Evolutionary conservation across 2,888 invertebrate species (phyloP).

Genomic region (Chrysomela aeneicollis): DNA sequence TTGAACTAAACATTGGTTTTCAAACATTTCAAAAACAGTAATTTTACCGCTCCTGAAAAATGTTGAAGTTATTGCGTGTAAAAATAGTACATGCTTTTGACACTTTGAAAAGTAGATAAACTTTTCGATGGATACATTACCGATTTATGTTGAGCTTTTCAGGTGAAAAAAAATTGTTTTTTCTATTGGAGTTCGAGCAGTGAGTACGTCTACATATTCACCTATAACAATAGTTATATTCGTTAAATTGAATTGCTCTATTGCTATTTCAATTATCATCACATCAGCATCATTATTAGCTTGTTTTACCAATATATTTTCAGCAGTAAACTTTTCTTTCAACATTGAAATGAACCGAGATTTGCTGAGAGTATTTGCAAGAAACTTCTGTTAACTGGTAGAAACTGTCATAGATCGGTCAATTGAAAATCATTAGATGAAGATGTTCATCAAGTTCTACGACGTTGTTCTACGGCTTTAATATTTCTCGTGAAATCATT

Average conservation of each 20-base stretch:
- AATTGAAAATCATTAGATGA: conserved; percentile 19
- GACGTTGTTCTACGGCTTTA: conserved; percentile 12
- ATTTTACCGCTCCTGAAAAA: conserved; percentile 22
- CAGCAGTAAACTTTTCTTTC: neutral
- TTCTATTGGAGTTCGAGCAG: conserved; percentile 17
- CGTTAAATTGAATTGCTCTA: too few relatives aligned
- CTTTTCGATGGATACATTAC: conserved; percentile 22
- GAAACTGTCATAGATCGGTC: conserved; percentile 21
- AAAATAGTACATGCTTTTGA: conserved; percentile 29
- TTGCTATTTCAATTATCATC: neutral
- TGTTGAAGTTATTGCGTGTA: conserved; percentile 27
- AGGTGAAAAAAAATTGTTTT: conserved; percentile 19
- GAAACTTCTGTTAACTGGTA: conserved; percentile 21
- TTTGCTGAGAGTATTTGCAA: conserved; percentile 13
- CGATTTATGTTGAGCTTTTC: conserved; percentile 19
- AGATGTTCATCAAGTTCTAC: conserved; percentile 12
- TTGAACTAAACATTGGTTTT: conserved; percentile 23
- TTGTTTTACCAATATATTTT: conserved; percentile 2
- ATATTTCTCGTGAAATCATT: conserved; percentile 2
- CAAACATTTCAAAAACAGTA: conserved; percentile 25
- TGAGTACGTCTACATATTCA: conserved; percentile 4
- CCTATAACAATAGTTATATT: neutral
- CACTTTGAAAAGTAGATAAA: conserved; percentile 17
- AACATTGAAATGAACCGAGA: conserved; percentile 13
- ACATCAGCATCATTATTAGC: conserved; percentile 3